Evolutionary conservation across 1,140 invertebrate species (phyloP).

Genomic region (Hydropsyche tenuis): DNA sequence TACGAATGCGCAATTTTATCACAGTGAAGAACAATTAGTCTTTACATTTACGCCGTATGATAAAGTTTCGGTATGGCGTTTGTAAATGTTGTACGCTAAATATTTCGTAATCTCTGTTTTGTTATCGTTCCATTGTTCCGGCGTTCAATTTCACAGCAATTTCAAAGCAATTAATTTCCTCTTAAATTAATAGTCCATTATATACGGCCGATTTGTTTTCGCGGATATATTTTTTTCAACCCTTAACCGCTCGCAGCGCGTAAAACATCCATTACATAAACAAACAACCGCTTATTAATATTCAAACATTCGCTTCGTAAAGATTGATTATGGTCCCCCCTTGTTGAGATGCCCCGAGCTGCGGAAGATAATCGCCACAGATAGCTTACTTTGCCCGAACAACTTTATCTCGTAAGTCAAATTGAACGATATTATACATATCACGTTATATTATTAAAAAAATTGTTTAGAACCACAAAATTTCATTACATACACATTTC

Average conservation of each 20-base stretch:
- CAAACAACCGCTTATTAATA: neutral
- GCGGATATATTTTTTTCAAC: neutral
- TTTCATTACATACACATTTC: neutral
- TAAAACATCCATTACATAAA: neutral
- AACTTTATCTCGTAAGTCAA: neutral
- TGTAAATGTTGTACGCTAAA: slow-evolving; percentile 13
- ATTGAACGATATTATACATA: neutral
- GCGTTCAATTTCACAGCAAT: slow-evolving; percentile 22
- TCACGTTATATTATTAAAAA: neutral
- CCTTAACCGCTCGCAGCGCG: neutral
- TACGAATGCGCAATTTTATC: too few species aligned
- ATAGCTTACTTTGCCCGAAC: neutral
- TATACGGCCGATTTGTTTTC: neutral
- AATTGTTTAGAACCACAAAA: neutral
- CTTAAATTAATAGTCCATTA: slow-evolving; percentile 22
- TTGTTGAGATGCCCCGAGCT: neutral
- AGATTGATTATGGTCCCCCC: neutral
- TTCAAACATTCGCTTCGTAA: neutral
- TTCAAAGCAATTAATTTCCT: slow-evolving; percentile 19
- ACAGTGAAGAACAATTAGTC: too few species aligned
- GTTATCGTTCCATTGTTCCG: slow-evolving; percentile 19
- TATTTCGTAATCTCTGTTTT: slow-evolving; percentile 17
- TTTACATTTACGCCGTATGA: too few species aligned
- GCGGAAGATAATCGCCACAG: neutral
- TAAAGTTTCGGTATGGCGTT: neutral